Base-by-base conservation (phyloP, 2,113 vertebrate genomes). In the Rostratula benghalensis region DNA sequence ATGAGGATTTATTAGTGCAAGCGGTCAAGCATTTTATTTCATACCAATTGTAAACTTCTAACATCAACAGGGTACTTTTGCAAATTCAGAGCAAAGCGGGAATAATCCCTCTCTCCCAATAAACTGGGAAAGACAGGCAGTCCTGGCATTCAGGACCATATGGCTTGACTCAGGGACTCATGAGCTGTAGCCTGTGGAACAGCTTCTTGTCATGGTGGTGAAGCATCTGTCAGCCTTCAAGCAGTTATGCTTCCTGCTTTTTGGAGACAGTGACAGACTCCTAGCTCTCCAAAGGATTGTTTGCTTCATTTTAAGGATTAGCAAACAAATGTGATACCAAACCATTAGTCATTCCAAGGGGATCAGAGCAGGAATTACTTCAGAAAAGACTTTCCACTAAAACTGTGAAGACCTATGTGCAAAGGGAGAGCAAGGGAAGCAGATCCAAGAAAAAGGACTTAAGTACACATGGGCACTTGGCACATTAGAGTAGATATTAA, bases 211-310 rank as follows among this genome's bases (percentile, higher is more conserved):
- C 73, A 35, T 75, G 78, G 71, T 87, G 71, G 82, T 84, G 74
- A 94, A 96, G 91, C 93, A 95, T 95, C 94, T 93, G 90, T 94
- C 91, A 96, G 94, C 89, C 86, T 93, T 97, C 91, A 94, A 94
- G 74, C 71, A 75, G 85, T 89, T 92, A 80, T 2, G 41, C 64
- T 94, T 96, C 79, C 70, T 93, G 88, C 56, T 81, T 91, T 90
- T 70, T 82, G 77, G 79, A 95, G 67, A 37, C 80, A 95, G 74
- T 94, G 82, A 78, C 91, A 94, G 93, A 50, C 51, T 92, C 71
- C 39, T 45, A 78, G 56, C 39, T 93, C 77, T 89, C 82, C 76
- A 78, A 71, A 83, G 46, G 60, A 33, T 70, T 28, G 4, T 41
- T 90, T 87, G 27, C 60, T 83, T 24, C 48, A 56, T 93, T 95